Conservation (phyloP, 2,797 vertebrate genomes). For the Malurus splendens region DNA sequence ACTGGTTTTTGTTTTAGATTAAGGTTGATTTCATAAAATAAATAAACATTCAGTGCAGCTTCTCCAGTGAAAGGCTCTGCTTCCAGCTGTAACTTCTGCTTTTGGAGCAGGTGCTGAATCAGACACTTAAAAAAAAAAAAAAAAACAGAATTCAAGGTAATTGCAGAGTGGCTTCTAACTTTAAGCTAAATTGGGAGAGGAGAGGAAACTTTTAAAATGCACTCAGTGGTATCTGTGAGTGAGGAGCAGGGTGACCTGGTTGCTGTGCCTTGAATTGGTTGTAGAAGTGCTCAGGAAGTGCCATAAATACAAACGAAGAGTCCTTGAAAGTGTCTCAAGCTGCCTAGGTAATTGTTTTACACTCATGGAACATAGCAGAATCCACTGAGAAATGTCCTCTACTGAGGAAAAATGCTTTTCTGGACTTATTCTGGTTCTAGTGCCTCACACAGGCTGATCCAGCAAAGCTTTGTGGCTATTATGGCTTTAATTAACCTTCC, state of each 20-base stretch:
- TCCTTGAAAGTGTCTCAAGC: not conserved
- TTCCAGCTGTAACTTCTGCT: not conserved
- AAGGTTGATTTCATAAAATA: not conserved
- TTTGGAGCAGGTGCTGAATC: not conserved
- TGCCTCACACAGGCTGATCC: not conserved
- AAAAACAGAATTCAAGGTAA: not conserved
- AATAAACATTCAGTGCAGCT: not conserved
- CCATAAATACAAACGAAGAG: not conserved
- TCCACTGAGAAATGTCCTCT: not conserved
- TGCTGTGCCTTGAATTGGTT: not conserved
- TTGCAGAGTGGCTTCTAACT: not conserved
- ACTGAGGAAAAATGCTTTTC: not conserved
- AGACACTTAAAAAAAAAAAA: not conserved
- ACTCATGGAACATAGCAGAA: accelerated
- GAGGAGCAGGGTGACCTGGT: not conserved
- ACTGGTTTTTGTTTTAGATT: not conserved
- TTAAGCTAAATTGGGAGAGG: not conserved
- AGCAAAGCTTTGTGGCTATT: not conserved
- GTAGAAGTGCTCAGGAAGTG: not conserved
- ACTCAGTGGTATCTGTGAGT: not conserved
- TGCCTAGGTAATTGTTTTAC: not conserved
- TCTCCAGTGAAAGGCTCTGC: not conserved
- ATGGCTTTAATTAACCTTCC: not conserved
- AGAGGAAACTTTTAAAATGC: not conserved
- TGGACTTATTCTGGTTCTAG: not conserved